A percentile compares a stretch with the other conserved stretches of the same genome.
phyloP scores from a whole-genome alignment of 2,113 vertebrate genomes.

The Plecotus auritus region DNA sequence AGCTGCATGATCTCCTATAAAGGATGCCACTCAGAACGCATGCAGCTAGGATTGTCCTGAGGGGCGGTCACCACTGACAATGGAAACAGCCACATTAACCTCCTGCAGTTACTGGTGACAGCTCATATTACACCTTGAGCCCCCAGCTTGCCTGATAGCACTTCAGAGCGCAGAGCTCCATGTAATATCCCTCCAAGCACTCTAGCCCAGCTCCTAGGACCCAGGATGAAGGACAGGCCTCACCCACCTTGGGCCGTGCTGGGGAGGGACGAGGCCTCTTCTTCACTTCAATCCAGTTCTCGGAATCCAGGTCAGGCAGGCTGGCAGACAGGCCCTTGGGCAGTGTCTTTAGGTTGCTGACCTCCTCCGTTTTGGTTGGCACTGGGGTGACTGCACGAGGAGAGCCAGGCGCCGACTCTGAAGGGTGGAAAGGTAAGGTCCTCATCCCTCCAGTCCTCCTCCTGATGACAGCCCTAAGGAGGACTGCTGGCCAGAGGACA shows the following conservation, averaged over 20 bases:
- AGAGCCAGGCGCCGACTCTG: slow-evolving; percentile 86
- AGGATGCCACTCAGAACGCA: not conserved
- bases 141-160: not conserved
- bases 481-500: not conserved
- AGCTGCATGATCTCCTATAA: not conserved
- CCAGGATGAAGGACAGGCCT: not conserved
- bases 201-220: not conserved
- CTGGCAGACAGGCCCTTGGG: slow-evolving; percentile 97
- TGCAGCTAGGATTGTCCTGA: not conserved
- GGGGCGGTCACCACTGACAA: not conserved
- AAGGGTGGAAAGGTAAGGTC: not conserved
- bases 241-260: slow-evolving; percentile 88
- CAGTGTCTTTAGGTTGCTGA: slow-evolving; percentile 94
- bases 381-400: slow-evolving; percentile 82
- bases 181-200: accelerated
- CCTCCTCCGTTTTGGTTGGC: slow-evolving; percentile 87
- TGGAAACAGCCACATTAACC: not conserved
- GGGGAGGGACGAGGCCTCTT: slow-evolving; percentile 95
- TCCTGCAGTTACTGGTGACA: not conserved
- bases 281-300: slow-evolving; percentile 99
- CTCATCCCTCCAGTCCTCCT: not conserved
- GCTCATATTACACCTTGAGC: not conserved
- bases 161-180: not conserved
- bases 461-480: not conserved
- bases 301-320: slow-evolving; percentile 95